These are phyloP conservation scores for Heteromormyrus szaboi DNA, from an alignment of 2,797 vertebrate species.

Conservation along the genomic window DNA sequence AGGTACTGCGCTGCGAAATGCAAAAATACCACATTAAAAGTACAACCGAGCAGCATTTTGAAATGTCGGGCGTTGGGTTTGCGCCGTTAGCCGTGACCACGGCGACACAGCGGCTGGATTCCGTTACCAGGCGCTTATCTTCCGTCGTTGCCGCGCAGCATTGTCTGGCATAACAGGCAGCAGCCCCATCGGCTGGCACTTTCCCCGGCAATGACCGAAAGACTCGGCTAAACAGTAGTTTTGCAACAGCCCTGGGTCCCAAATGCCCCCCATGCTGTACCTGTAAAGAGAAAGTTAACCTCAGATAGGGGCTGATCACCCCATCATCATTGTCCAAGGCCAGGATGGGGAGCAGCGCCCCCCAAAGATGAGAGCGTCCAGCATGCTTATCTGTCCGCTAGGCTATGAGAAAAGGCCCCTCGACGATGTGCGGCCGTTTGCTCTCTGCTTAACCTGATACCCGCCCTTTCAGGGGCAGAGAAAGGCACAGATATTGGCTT, in stretches of 20 bases:
- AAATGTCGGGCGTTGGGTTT: neutral
- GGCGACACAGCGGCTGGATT: too few species aligned
- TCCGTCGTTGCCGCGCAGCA: neutral
- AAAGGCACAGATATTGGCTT: slow-evolving; percentile 16
- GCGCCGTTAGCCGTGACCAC: neutral
- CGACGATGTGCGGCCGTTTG: neutral
- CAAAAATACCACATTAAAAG: neutral
- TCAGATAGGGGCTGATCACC: slow-evolving; percentile 42
- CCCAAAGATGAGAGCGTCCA: neutral
- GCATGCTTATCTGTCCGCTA: neutral
- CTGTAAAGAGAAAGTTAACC: slow-evolving; percentile 27
- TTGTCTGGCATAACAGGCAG: too few species aligned
- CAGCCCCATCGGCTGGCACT: neutral
- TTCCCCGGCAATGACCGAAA: neutral
- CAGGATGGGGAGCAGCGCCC: neutral
- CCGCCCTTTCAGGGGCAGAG: slow-evolving; percentile 2
- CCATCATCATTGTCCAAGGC: slow-evolving; percentile 1
- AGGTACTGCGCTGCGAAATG: neutral
- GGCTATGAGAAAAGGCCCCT: neutral
- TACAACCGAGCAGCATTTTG: neutral
- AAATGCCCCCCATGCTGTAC: neutral
- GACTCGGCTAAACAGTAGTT: neutral
- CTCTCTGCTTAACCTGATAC: slow-evolving; percentile 7
- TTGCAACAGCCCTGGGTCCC: neutral
- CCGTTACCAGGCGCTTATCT: neutral